phyloP scores from a whole-genome alignment of 2,888 invertebrate genomes.

The Andricus curvator region DNA sequence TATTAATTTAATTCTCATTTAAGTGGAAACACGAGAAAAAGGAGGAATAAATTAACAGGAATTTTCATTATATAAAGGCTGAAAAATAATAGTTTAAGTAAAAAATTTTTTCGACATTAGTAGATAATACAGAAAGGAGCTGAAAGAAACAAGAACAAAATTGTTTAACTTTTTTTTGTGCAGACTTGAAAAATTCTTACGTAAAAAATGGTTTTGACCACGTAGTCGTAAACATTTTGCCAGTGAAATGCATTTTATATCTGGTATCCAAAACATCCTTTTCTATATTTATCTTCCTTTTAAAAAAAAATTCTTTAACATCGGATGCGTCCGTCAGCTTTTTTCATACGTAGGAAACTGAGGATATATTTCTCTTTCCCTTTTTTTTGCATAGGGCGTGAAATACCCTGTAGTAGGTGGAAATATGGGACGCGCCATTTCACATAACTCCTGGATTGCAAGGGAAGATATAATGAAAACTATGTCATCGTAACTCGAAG shows the following conservation, averaged over 20 bases:
- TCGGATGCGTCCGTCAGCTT: background rate
- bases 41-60: too few species aligned
- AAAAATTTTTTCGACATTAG: too few species aligned
- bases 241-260: background rate
- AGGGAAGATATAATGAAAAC: slow-evolving; percentile 1
- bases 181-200: too few species aligned
- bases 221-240: too few species aligned
- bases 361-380: background rate
- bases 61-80: too few species aligned
- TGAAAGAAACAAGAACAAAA: too few species aligned
- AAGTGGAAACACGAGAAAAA: too few species aligned
- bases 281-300: background rate
- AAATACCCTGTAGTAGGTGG: background rate
- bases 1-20: too few species aligned
- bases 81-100: too few species aligned
- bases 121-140: too few species aligned
- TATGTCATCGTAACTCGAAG: background rate
- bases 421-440: background rate
- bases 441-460: background rate
- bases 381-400: background rate
- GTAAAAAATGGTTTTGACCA: too few species aligned
- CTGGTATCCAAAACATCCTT: background rate
- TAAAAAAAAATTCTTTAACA: background rate
- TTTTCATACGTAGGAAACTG: background rate
- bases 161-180: too few species aligned